A percentile compares a stretch with the other conserved stretches of the same genome.
phyloP scores from a whole-genome alignment of 2,113 vertebrate genomes.

The Lepisosteus oculatus region DNA sequence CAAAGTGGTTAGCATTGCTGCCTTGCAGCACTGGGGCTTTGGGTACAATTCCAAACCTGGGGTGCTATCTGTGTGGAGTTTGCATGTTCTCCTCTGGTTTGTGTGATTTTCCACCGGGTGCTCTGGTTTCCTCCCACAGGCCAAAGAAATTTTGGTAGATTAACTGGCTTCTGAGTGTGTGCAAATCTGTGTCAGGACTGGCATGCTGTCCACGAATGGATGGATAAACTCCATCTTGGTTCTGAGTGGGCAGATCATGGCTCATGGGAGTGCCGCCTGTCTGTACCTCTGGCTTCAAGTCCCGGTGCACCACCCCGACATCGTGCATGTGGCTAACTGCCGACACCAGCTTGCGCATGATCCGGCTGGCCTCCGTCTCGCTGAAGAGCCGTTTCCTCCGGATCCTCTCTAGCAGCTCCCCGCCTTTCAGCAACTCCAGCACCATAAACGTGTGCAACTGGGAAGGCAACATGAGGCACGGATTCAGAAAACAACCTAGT shows the following conservation, averaged over 20 bases:
- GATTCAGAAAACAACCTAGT: no score
- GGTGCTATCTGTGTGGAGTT: no score
- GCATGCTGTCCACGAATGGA: no score
- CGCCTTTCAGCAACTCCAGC: constrained; percentile 89
- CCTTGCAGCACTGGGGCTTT: no score
- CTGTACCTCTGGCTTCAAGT: constrained; percentile 92
- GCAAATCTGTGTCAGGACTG: background rate
- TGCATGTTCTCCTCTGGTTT: no score
- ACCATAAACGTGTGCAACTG: constrained; percentile 94
- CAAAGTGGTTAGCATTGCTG: background rate
- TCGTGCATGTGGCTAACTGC: constrained; percentile 98
- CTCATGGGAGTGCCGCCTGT: background rate
- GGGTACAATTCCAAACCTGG: no score
- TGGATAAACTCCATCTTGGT: background rate
- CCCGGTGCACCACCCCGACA: constrained; percentile 92
- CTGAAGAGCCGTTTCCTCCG: constrained; percentile 92
- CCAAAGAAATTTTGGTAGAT: no score
- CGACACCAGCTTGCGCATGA: constrained; percentile 92
- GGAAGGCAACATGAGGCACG: background rate
- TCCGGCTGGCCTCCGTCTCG: constrained; percentile 91
- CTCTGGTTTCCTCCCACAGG: no score
- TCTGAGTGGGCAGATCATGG: background rate
- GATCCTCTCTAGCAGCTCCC: constrained; percentile 92
- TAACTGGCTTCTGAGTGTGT: background rate
- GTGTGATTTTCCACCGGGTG: no score